Percentiles rank a stretch among this genome's conserved stretches.
Conservation (phyloP, 2,113 vertebrate species). For the Scomber scombrus region DNA sequence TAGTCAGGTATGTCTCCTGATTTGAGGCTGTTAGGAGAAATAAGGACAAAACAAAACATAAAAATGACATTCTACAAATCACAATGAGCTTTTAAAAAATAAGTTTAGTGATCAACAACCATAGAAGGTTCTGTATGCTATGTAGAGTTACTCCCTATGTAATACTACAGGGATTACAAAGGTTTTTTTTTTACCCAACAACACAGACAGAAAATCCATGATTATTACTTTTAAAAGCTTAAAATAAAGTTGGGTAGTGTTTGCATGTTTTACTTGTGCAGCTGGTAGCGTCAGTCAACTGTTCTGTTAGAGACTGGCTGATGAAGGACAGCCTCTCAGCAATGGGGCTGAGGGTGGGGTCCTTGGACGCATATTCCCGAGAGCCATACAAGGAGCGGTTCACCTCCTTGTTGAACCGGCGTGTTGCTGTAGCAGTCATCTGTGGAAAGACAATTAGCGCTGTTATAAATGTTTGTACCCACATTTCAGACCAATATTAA, state of each 20-base stretch:
- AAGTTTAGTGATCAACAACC: background rate
- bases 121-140: background rate
- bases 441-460: constrained; percentile 23
- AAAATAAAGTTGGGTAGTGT: background rate
- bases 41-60: background rate
- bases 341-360: constrained; percentile 83
- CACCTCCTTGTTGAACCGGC: constrained; percentile 78
- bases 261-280: constrained; percentile 18
- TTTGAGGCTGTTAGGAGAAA: constrained; percentile 38
- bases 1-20: constrained; percentile 12
- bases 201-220: background rate
- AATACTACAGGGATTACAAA: background rate
- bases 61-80: background rate
- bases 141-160: background rate
- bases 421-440: constrained; percentile 2
- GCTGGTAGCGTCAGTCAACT: background rate
- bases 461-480: too few relatives aligned
- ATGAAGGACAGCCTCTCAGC: constrained; percentile 55
- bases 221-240: background rate
- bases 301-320: constrained; percentile 26
- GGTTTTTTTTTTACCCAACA: background rate
- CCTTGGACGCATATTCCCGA: constrained; percentile 82
- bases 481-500: too few relatives aligned
- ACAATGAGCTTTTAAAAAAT: background rate
- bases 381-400: constrained; percentile 82